These are phyloP conservation scores for Allolobophora icterica DNA, from an alignment of 2,888 invertebrate species.

Conservation along the genomic window DNA sequence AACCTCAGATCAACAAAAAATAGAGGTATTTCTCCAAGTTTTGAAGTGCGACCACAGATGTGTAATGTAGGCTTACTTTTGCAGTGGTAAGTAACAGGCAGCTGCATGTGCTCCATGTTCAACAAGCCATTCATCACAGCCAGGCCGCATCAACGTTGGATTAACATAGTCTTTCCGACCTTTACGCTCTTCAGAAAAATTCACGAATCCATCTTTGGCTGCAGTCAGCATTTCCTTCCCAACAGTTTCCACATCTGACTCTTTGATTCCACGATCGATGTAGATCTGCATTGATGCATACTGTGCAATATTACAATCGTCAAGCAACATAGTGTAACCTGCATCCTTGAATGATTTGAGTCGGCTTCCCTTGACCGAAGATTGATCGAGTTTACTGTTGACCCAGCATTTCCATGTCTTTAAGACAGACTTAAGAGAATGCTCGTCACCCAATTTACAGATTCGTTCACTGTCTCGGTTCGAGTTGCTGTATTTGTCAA, in stretches of 20 bases:
- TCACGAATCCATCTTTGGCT: background rate
- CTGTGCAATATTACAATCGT: background rate
- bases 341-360: background rate
- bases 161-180: background rate
- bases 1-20: too few relatives aligned
- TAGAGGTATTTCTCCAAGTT: too few relatives aligned
- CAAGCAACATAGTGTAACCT: background rate
- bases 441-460: background rate
- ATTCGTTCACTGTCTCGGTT: constrained; percentile 8
- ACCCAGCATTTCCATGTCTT: constrained; percentile 1
- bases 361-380: background rate
- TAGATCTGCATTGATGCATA: background rate
- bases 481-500: background rate
- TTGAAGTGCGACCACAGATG: too few relatives aligned
- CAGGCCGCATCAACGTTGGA: background rate
- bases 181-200: background rate
- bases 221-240: background rate
- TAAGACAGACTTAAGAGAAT: background rate
- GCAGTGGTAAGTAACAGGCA: background rate
- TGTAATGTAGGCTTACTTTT: background rate
- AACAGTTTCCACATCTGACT: background rate
- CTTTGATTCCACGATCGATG: background rate
- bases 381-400: background rate
- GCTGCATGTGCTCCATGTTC: background rate
- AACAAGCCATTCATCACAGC: background rate